phyloP scores from a whole-genome alignment of 2,888 invertebrate genomes.

The Actias luna region DNA sequence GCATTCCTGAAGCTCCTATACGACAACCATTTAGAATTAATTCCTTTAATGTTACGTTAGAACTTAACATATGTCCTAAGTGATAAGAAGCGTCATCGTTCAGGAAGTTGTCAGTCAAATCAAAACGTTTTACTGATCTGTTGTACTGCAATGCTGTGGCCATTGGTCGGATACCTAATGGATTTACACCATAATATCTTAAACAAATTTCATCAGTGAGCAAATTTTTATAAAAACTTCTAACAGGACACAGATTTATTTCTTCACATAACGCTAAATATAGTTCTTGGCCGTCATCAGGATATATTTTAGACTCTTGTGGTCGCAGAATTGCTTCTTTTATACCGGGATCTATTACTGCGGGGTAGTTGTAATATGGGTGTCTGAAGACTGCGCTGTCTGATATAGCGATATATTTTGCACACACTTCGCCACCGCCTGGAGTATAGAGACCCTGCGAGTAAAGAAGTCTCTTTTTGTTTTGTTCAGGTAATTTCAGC shows the following conservation, averaged over 20 bases:
- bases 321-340: conserved; percentile 36
- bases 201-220: conserved; percentile 39
- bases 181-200: conserved; percentile 44
- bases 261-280: conserved; percentile 45
- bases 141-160: conserved; percentile 44
- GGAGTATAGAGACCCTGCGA: conserved; percentile 37
- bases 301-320: conserved; percentile 31
- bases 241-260: conserved; percentile 41
- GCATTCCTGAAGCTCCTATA: conserved; percentile 43
- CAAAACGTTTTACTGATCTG: conserved; percentile 35
- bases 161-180: conserved; percentile 45
- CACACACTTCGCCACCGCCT: conserved; percentile 45
- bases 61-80: conserved; percentile 42
- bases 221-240: conserved; percentile 41
- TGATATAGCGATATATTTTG: conserved; percentile 39
- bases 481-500: conserved; percentile 26
- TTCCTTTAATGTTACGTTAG: conserved; percentile 41
- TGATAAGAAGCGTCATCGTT: conserved; percentile 50
- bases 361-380: conserved; percentile 42
- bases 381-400: conserved; percentile 41
- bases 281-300: conserved; percentile 44
- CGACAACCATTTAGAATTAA: conserved; percentile 46
- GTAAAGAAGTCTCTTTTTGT: conserved; percentile 32
- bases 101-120: conserved; percentile 47
- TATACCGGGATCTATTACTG: conserved; percentile 49